Evolutionary conservation across 2,113 vertebrate species (phyloP).

Genomic region (Aptenodytes patagonicus): DNA sequence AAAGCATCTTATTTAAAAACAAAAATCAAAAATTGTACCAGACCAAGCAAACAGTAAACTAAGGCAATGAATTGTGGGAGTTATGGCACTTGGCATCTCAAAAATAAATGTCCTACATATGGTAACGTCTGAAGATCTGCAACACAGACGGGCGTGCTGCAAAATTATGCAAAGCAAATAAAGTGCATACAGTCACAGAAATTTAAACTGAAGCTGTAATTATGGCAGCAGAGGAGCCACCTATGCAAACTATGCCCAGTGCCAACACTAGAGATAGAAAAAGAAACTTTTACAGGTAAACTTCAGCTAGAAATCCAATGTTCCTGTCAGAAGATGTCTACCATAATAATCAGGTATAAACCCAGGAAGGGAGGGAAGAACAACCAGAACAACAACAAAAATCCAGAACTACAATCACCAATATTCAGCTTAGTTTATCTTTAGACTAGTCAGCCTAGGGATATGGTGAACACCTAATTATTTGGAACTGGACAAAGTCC

Average conservation of each 20-base stretch:
- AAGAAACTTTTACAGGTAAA: background rate
- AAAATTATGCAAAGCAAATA: background rate
- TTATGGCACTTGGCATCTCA: background rate
- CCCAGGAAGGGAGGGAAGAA: accelerated
- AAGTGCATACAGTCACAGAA: background rate
- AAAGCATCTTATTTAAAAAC: background rate
- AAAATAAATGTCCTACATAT: conserved; percentile 29
- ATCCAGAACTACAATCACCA: background rate
- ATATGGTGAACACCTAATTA: background rate
- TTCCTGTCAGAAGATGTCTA: background rate
- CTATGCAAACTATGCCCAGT: background rate
- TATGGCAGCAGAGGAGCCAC: background rate
- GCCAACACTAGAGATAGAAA: background rate
- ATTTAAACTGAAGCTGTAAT: background rate
- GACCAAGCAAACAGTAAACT: background rate
- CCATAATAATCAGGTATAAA: background rate
- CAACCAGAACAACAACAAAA: background rate
- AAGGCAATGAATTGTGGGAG: background rate
- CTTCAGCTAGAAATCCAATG: background rate
- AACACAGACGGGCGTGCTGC: background rate
- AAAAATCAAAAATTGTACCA: background rate
- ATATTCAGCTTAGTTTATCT: background rate
- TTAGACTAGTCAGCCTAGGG: background rate
- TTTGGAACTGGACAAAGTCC: background rate
- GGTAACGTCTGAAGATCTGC: background rate